Base-by-base conservation (phyloP, 2,888 invertebrate species). In the Euplagia quadripunctaria region DNA sequence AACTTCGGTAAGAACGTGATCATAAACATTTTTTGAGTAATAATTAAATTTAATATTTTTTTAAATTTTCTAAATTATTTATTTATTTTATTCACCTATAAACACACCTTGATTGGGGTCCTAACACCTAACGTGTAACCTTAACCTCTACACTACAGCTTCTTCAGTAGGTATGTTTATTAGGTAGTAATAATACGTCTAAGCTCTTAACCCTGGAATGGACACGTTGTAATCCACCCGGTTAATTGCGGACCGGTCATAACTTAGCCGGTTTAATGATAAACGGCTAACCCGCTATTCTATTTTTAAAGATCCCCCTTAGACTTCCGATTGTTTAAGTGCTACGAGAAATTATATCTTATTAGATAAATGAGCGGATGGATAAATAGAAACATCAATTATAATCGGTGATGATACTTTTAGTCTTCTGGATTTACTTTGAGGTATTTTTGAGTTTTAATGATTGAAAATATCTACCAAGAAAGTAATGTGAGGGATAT, bases 251-350 rank as follows among this genome's bases (percentile, higher is more conserved):
- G 77, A 65, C 51, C 69, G 71, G 76, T 71, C 72, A 80, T 83
- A 82, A 84, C 76, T 82, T 84, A 76, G 75, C 70, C 70, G 55
- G 71, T 78, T 82, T 82, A 83, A 84, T 82, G 82, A 83, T 79
- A 69, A 71, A 72, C 74, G 70, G 78, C 68, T 68, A 79, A 68
- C 74, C 75, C 73, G 63, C 51, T 43, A 52, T 42, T 61, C 66
- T 83, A 83, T 84, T 82, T 84, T 76, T 80, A 75, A 79, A 79
- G 43, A 75, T 69, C 65, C 43, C 75, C 72, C 76, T 64, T 74
- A 72, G 71, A 78, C 78, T 80, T 79, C 73, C 75, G 75, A 80
- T 74, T 46, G 66, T 31, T 71, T 20, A 70, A 77, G 75, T 65
- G 64, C 67, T 58, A 58, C 46, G 61, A 73, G 75, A 74, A 77